Base-by-base conservation (phyloP, 2,888 invertebrate species). In the Craniophora ligustri region DNA sequence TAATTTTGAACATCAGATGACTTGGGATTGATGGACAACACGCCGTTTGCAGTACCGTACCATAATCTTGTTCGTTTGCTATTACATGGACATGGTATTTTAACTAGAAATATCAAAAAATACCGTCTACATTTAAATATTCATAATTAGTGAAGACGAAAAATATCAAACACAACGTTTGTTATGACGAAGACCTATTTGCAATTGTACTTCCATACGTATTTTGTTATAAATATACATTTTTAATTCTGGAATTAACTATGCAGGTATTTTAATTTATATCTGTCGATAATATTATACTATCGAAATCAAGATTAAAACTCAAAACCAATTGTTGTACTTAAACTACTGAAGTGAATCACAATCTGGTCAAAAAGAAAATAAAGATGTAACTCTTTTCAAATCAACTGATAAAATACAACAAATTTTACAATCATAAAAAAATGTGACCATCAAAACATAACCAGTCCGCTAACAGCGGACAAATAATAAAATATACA, bases 181-280 rank as follows among this genome's bases (percentile, higher is more conserved):
- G 79, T 84, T 78, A 80, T 63, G 83, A 86, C 83, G 78, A 89
- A 83, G 79, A 86, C 78, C 81, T 91, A 91, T 84, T 80, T 83
- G 86, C 85, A 88, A 91, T 93, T 93, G 93, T 93, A 93, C 93
- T 92, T 92, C 86, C 82, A 92, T 92, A 93, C 93, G 93, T 93
- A 93, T 92, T 89, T 92, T 88, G 91, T 92, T 89, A 84, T 82
- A 84, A 82, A 84, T 84, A 85, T 85, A 89, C 81, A 82, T 82
- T 86, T 82, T 82, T 87, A 79, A 82, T 83, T 84, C 85, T 85
- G 81, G 84, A 81, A 85, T 86, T 86, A 87, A 72, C 84, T 84
- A 87, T 79, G 84, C 80, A 82, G 78, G 74, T 78, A 81, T 79
- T 60, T 79, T 77, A 76, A 76, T 57, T 19, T 41, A 74, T 72